A percentile compares a stretch with the other conserved stretches of the same genome.
Evolutionary conservation across 2,797 vertebrate species (phyloP).

Genomic region (Pangasius larnaudii): DNA sequence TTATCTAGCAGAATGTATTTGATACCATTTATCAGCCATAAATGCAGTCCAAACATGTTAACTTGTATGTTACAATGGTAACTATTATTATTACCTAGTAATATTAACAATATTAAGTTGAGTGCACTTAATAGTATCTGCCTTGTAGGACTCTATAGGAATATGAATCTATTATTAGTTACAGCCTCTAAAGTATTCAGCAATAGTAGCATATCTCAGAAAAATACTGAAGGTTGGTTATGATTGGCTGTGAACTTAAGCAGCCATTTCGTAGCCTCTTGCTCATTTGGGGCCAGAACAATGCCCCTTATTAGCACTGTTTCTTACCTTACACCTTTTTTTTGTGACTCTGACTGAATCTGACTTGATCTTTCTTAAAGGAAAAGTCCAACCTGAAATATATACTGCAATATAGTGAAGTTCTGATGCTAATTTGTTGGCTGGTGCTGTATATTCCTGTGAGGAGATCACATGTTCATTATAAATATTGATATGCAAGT

Average conservation of each 20-base stretch:
- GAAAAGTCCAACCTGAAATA: background rate
- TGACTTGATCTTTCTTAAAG: background rate
- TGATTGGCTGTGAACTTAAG: background rate
- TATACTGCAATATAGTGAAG: background rate
- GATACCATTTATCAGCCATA: background rate
- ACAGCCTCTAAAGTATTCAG: background rate
- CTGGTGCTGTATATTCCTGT: background rate
- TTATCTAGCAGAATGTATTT: conserved; percentile 2
- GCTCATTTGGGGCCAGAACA: background rate
- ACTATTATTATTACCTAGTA: background rate
- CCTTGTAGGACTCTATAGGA: background rate
- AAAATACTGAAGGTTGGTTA: background rate
- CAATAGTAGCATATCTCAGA: background rate
- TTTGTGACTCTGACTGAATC: background rate
- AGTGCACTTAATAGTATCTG: background rate
- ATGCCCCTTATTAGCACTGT: background rate
- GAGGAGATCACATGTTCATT: background rate
- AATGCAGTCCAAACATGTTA: background rate
- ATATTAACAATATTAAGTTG: background rate
- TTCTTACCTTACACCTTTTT: background rate
- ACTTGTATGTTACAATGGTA: background rate
- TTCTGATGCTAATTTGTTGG: background rate
- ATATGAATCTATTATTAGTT: background rate
- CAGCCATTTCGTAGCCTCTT: background rate
- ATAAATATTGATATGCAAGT: background rate